Evolutionary conservation across 2,113 vertebrate genomes (phyloP).

Genomic region (Bufo bufo): DNA sequence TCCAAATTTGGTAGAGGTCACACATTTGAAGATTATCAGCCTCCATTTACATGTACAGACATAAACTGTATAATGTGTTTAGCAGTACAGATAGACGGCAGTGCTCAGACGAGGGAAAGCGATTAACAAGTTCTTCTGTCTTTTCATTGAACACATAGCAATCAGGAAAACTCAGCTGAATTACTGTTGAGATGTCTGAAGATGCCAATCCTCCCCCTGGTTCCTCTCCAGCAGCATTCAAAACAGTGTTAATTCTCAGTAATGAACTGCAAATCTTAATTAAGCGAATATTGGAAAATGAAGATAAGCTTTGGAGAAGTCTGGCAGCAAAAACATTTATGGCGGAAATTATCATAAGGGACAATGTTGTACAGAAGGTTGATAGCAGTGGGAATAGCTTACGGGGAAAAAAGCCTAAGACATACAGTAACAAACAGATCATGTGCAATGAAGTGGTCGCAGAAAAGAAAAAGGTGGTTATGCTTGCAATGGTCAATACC

Average conservation of each 20-base stretch:
- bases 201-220: slow-evolving; percentile 43
- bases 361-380: slow-evolving; percentile 26
- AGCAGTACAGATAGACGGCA: background rate
- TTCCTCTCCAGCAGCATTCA: slow-evolving; percentile 38
- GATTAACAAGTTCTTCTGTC: background rate
- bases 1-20: background rate
- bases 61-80: background rate
- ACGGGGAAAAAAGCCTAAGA: background rate
- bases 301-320: slow-evolving; percentile 46
- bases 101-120: background rate
- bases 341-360: slow-evolving; percentile 32
- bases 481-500: too few species aligned
- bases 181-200: slow-evolving; percentile 44
- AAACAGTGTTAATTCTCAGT: slow-evolving; percentile 45
- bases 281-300: slow-evolving; percentile 53
- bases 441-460: background rate
- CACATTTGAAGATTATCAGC: background rate
- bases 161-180: slow-evolving; percentile 35
- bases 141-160: slow-evolving; percentile 13
- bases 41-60: background rate
- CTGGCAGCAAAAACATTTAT: slow-evolving; percentile 27
- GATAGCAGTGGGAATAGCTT: background rate
- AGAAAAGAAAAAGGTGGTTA: background rate
- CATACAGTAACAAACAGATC: background rate
- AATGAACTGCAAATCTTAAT: slow-evolving; percentile 57